phyloP scores from a whole-genome alignment of 2,888 invertebrate genomes.

The Isotomurus palustris region DNA sequence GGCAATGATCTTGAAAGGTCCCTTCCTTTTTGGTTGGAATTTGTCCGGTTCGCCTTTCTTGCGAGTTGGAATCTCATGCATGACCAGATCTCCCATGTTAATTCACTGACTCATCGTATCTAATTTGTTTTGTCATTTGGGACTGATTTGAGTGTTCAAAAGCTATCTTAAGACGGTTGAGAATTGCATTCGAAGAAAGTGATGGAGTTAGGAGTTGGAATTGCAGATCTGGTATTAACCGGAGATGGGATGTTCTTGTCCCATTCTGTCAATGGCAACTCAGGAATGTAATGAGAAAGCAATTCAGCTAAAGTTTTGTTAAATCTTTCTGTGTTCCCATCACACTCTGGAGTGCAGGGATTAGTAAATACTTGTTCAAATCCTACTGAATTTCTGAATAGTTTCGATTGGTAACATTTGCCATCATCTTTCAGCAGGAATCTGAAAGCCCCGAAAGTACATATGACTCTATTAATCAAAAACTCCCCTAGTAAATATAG shows the following conservation, averaged over 20 bases:
- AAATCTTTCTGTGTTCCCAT: slow-evolving; percentile 41
- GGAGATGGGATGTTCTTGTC: slow-evolving; percentile 25
- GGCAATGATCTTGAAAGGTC: slow-evolving; percentile 9
- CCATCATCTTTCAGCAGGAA: slow-evolving; percentile 37
- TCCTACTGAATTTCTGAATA: slow-evolving; percentile 21
- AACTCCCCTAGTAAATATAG: slow-evolving; percentile 22
- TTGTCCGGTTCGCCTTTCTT: slow-evolving; percentile 21
- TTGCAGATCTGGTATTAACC: slow-evolving; percentile 30
- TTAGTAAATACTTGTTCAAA: slow-evolving; percentile 29
- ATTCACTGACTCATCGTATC: slow-evolving; percentile 10
- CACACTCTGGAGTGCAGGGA: slow-evolving; percentile 31
- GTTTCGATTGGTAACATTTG: slow-evolving; percentile 26
- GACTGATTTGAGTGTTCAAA: slow-evolving; percentile 5
- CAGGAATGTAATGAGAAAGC: slow-evolving; percentile 34
- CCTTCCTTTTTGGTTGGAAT: slow-evolving; percentile 13
- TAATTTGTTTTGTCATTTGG: not conserved
- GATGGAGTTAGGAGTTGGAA: slow-evolving; percentile 11
- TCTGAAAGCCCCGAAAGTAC: slow-evolving; percentile 19
- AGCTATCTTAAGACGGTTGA: not conserved
- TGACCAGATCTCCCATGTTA: slow-evolving; percentile 7
- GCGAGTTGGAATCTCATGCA: slow-evolving; percentile 12
- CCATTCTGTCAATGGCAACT: slow-evolving; percentile 32
- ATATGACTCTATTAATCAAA: slow-evolving; percentile 25
- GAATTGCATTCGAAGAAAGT: not conserved
- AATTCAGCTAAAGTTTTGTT: slow-evolving; percentile 39